Base-by-base conservation (phyloP, 2,113 vertebrate species). In the Columbina picui region DNA sequence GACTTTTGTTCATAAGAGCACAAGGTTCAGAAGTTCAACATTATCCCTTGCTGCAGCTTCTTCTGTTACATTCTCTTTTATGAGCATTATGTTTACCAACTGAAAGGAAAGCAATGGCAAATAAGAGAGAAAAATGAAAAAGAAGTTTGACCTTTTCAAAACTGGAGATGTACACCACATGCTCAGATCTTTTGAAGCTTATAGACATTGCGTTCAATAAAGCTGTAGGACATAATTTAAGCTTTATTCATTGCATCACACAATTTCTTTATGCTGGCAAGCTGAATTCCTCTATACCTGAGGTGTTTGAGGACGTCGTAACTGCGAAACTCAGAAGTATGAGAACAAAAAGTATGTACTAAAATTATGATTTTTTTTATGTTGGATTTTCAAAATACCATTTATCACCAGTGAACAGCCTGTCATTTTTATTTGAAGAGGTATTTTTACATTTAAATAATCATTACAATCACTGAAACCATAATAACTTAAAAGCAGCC, bases 91-190 rank as follows among this genome's bases (percentile, higher is more conserved):
- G 38, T 79, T 91, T 90, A 78, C 57, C 50, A 71, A 84, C 57
- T 74, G 75, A 77, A 90, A 91, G 84, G 67, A 87, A 86, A 70
- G 52, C n/a, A 47, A 32, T 39, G 52, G 43, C 39, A 88, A 88
- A 89, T 76, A 45, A 68, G 67, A 84, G 77, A 59, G 77, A 78
- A 79, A 81, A 93, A 83, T 74, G 52, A 73, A 73, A 90, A 49
- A 67, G 75, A 71, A 73, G 14, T 77, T 80, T 85, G 85, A 89
- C 90, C 90, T 96, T 89, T 93, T 83, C 75, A 74, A 7, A 86
- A 65, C 53, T 78, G 41, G 85, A 84, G 71, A 41, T 70, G 84
- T 74, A 84, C 6, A 61, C 85, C 47, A 86, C 79, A 25, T 55
- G 45, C 84, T 84, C 49, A 34, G 71, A 57, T 49, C 36, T 93